A percentile compares a stretch with the other conserved stretches of the same genome.
Evolutionary conservation across 2,888 invertebrate species (phyloP).

Genomic region (Polyommatus icarus): DNA sequence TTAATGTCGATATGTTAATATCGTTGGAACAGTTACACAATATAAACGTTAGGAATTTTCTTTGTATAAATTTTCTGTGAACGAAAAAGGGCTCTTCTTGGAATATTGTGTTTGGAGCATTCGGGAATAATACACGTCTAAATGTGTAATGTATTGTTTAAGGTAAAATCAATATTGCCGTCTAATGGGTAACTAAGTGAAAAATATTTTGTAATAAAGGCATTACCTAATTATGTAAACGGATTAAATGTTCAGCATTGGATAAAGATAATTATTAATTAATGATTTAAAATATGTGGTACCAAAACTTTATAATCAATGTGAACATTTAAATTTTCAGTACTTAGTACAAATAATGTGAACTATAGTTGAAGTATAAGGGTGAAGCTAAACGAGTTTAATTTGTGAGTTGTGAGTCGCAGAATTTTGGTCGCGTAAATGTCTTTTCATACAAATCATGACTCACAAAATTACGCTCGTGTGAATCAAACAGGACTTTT

Average conservation of each 20-base stretch:
- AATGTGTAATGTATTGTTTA: background rate
- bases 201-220: background rate
- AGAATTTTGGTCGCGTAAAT: too few relatives aligned
- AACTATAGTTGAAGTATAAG: too few relatives aligned
- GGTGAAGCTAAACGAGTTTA: too few relatives aligned
- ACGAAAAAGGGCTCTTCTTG: background rate
- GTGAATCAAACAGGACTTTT: too few relatives aligned
- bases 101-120: background rate
- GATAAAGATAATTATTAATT: too few relatives aligned
- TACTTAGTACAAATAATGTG: too few relatives aligned
- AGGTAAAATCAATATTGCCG: background rate
- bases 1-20: slow-evolving; percentile 21
- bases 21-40: background rate
- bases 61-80: slow-evolving; percentile 11
- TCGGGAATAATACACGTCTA: background rate
- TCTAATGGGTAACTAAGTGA: background rate
- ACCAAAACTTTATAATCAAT: too few relatives aligned
- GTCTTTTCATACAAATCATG: too few relatives aligned
- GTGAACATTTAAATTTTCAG: too few relatives aligned
- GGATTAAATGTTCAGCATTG: background rate
- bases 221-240: background rate
- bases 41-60: slow-evolving; percentile 7
- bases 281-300: too few relatives aligned
- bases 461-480: too few relatives aligned
- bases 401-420: too few relatives aligned